Evolutionary conservation across 2,797 vertebrate species (phyloP).

Genomic region (Bufotes viridis): DNA sequence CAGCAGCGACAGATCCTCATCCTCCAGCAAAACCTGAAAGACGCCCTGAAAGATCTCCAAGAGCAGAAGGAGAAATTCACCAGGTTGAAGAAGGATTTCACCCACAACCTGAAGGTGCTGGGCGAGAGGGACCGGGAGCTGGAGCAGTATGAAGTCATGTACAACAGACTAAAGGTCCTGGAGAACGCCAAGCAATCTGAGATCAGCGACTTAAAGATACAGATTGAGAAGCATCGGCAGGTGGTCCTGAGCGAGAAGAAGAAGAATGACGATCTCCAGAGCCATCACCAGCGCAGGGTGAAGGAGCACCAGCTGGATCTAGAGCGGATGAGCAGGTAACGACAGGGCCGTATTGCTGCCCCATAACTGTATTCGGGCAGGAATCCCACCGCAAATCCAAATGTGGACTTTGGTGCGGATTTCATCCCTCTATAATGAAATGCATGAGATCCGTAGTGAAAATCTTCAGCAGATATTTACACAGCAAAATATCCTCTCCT

Average conservation of each 20-base stretch:
- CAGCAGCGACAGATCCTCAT: conserved; percentile 69
- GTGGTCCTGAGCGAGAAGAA: conserved; percentile 67
- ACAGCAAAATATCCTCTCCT: no score
- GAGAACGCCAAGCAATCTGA: conserved; percentile 75
- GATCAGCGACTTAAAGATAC: conserved; percentile 75
- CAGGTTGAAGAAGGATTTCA: conserved; percentile 79
- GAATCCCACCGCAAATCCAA: no score
- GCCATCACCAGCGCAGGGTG: conserved; percentile 63
- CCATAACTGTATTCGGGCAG: no score
- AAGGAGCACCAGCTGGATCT: conserved; percentile 74
- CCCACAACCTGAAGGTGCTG: conserved; percentile 80
- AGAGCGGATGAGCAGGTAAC: conserved; percentile 73
- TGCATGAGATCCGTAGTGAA: no score
- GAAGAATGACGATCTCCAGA: conserved; percentile 68
- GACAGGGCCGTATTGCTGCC: no score
- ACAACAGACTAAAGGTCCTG: conserved; percentile 66
- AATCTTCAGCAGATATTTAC: no score
- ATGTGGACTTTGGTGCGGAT: no score
- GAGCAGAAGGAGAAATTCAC: conserved; percentile 70
- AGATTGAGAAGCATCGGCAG: conserved; percentile 74
- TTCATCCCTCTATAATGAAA: no score
- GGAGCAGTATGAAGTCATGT: conserved; percentile 73
- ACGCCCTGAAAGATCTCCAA: conserved; percentile 68
- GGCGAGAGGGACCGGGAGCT: conserved; percentile 83
- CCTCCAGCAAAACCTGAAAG: conserved; percentile 73